These are phyloP conservation scores for Habrosyne pyritoides DNA, from an alignment of 2,888 invertebrate genomes.

Conservation along the genomic window DNA sequence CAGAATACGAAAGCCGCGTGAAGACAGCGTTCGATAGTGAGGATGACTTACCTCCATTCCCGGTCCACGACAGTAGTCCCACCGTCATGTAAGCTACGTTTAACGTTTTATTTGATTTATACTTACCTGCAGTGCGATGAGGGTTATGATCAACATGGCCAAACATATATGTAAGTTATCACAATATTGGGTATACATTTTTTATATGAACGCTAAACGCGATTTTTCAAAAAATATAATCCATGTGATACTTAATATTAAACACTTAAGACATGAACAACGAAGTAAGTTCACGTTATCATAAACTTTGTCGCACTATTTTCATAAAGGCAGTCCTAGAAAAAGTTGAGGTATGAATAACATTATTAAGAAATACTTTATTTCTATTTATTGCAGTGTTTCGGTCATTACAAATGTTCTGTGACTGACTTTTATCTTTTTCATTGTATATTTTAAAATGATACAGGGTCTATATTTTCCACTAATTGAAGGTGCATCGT, in stretches of 20 bases:
- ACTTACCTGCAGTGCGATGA: not conserved
- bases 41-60: conserved; percentile 87
- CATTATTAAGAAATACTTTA: not conserved
- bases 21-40: conserved; percentile 79
- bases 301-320: not conserved
- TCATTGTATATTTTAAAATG: not conserved
- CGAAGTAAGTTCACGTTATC: not conserved
- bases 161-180: not conserved
- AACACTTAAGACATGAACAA: too few relatives aligned
- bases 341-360: not conserved
- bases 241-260: too few relatives aligned
- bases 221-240: too few relatives aligned
- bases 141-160: not conserved
- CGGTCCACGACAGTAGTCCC: conserved; percentile 83
- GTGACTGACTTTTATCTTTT: not conserved
- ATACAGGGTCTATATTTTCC: conserved; percentile 8
- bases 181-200: not conserved
- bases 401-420: not conserved
- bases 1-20: conserved; percentile 62
- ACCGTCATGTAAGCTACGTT: conserved; percentile 61
- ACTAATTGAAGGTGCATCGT: conserved; percentile 29
- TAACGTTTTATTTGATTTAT: not conserved
- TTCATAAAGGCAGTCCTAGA: not conserved
- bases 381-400: not conserved
- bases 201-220: too few relatives aligned